These are phyloP conservation scores for Anadara kagoshimensis DNA, from an alignment of 1,140 invertebrate species.

Conservation along the genomic window DNA sequence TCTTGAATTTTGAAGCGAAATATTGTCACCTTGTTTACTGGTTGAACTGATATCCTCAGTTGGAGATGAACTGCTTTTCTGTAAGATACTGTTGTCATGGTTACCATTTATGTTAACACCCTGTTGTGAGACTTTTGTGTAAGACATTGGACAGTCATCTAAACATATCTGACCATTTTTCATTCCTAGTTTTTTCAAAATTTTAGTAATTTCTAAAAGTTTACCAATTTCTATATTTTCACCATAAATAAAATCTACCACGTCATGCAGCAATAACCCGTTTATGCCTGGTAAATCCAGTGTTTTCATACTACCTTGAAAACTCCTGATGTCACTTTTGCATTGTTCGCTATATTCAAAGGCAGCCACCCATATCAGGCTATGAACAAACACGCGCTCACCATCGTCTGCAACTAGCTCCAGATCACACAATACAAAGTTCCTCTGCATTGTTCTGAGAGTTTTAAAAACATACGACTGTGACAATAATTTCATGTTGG, in stretches of 20 bases:
- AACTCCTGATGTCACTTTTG: neutral
- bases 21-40: too few species aligned
- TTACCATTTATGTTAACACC: too few species aligned
- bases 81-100: too few species aligned
- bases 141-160: neutral
- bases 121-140: too few species aligned
- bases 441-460: constrained; percentile 17
- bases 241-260: constrained; percentile 31
- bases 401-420: constrained; percentile 25
- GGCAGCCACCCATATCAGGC: constrained; percentile 27
- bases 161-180: constrained; percentile 5
- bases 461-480: constrained; percentile 11
- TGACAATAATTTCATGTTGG: constrained; percentile 4
- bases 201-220: constrained; percentile 7
- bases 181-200: constrained; percentile 18
- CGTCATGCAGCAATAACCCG: constrained; percentile 4
- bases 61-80: too few species aligned
- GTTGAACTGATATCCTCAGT: too few species aligned
- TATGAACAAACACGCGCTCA: constrained; percentile 7
- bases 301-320: constrained; percentile 1
- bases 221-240: constrained; percentile 2
- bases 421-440: constrained; percentile 19
- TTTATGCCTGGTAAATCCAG: constrained; percentile 10
- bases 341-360: constrained; percentile 5
- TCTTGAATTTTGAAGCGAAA: too few species aligned